phyloP scores from a whole-genome alignment of 2,113 vertebrate species.

The Pongo abelii region DNA sequence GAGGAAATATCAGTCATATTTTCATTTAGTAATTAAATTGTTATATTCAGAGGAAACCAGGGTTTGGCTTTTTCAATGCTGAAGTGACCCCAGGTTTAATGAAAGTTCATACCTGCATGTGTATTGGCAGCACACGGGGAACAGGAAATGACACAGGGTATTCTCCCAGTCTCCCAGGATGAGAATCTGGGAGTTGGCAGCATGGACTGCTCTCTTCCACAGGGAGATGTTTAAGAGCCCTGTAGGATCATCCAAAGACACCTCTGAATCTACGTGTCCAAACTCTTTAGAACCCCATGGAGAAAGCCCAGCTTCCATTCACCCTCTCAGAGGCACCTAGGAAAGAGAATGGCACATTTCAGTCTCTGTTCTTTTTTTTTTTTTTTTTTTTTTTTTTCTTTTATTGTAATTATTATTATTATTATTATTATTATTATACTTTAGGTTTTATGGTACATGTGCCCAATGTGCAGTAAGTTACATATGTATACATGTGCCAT shows the following conservation, averaged over 20 bases:
- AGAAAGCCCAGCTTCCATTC: not conserved
- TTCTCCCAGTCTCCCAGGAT: not conserved
- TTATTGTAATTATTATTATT: too few relatives aligned
- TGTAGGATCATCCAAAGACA: not conserved
- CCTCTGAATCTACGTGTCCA: not conserved
- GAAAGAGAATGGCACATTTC: not conserved
- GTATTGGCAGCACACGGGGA: fast-evolving
- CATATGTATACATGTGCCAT: too few relatives aligned
- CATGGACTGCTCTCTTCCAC: not conserved
- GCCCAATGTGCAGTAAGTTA: too few relatives aligned
- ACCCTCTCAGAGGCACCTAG: not conserved
- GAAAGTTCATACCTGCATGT: not conserved
- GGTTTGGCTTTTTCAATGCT: not conserved
- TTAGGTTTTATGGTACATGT: too few relatives aligned
- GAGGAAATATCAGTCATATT: not conserved
- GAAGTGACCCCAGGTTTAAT: not conserved
- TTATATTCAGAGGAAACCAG: not conserved
- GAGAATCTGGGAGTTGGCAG: not conserved
- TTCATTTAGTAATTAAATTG: not conserved
- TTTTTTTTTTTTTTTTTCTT: too few relatives aligned
- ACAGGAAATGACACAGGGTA: not conserved
- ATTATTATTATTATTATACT: too few relatives aligned
- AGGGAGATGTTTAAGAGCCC: not conserved
- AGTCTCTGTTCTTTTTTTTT: not conserved
- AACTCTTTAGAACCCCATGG: fast-evolving